phyloP scores from a whole-genome alignment of 2,888 invertebrate genomes.

The Anarsia innoxiella region DNA sequence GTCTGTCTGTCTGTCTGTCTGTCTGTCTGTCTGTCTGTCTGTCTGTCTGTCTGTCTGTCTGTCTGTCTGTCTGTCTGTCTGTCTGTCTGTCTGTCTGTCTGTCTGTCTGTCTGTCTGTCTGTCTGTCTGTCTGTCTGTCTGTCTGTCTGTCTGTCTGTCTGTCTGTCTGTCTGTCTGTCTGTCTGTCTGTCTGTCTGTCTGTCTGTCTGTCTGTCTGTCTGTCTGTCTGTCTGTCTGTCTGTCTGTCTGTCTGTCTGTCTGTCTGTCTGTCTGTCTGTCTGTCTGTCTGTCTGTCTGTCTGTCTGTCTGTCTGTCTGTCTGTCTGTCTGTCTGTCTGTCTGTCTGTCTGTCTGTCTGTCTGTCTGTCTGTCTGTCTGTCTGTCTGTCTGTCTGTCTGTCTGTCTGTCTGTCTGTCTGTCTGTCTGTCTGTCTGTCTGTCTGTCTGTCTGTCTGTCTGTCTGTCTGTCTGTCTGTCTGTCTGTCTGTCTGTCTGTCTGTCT shows the following conservation, averaged over 20 bases:
- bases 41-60: constrained; percentile 2
- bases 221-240: constrained; percentile 3
- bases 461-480: constrained; percentile 1
- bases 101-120: constrained; percentile 2
- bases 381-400: constrained; percentile 2
- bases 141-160: constrained; percentile 2
- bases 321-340: constrained; percentile 1
- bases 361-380: background rate
- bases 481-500: constrained; percentile 2
- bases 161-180: constrained; percentile 2
- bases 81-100: constrained; percentile 2
- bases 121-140: constrained; percentile 2
- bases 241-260: constrained; percentile 4
- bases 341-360: background rate
- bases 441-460: constrained; percentile 1
- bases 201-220: constrained; percentile 4
- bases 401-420: background rate
- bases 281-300: constrained; percentile 4
- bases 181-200: constrained; percentile 3
- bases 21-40: constrained; percentile 2
- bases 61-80: constrained; percentile 2
- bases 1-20: constrained; percentile 2
- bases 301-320: constrained; percentile 4
- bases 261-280: constrained; percentile 3
- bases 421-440: background rate